Evolutionary conservation across 2,888 invertebrate genomes (phyloP), one percentile per base, ranked within the genome.

Genomic region (Emmelina monodactyla): DNA sequence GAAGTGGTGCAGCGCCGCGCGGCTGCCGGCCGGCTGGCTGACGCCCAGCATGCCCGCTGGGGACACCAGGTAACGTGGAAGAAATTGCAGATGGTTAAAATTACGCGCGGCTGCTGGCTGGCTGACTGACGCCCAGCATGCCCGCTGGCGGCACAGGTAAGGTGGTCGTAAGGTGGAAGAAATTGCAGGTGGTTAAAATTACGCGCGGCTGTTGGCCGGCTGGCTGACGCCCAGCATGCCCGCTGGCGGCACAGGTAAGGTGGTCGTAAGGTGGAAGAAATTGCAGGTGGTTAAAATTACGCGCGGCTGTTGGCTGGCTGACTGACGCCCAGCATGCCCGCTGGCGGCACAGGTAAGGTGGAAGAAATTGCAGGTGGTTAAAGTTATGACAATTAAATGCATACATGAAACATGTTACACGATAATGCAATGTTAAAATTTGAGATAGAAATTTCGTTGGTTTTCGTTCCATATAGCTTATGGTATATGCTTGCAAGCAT

Each of bases 1-100:
- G 63, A 89, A 89, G 49, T 88, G 86, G 52, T 86, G 83, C 13
- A 84, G 69, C 11, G 83, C 73, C 3, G 62, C 58, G 3, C 65
- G 62, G 45, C 75, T 76, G 40, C 71, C 75, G 38, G 72, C 66
- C 1, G 66, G 70, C 1, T 75, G 72, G 29, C 68, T 68, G 7
- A 78, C 76, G 2, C 80, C 78, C 2, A 79, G 54, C 73, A 79
- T 76, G 3, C 84, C 88, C 43, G 84, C 87, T 71, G 70, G 6
- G 11, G 19, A 19, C 19, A 19, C 9, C 9, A 19, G 9, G 5
- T 19, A 19, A 19, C 19, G 19, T 19, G 9, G 19, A n/a, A n/a
- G n/a, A n/a, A n/a, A n/a, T n/a, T n/a, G n/a, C n/a, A n/a, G n/a
- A n/a, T n/a, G n/a, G n/a, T n/a, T n/a, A n/a, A n/a, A n/a, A n/a